phyloP scores from a whole-genome alignment of 1,140 invertebrate genomes.

The Diorhabda sublineata region DNA sequence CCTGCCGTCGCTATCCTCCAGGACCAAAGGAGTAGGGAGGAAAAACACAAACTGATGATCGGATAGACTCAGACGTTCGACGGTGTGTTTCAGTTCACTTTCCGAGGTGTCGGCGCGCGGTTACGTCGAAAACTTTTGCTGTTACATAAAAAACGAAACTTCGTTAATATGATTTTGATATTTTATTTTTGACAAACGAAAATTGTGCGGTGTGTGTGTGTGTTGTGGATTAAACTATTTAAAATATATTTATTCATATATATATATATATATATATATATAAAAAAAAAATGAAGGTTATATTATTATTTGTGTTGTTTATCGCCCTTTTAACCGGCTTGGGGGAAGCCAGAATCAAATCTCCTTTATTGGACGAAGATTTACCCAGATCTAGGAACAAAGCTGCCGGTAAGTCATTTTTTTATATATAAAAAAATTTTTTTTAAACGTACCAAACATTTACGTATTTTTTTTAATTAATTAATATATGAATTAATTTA shows the following conservation, averaged over 20 bases:
- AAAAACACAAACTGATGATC: slow-evolving; percentile 8
- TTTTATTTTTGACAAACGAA: neutral
- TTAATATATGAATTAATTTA: too few relatives aligned
- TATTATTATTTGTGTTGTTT: slow-evolving; percentile 21
- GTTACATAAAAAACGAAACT: slow-evolving; percentile 13
- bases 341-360: slow-evolving; percentile 32
- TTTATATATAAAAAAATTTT: neutral
- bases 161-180: slow-evolving; percentile 8
- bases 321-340: slow-evolving; percentile 17
- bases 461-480: too few relatives aligned
- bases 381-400: slow-evolving; percentile 35
- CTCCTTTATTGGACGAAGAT: slow-evolving; percentile 37
- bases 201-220: slow-evolving; percentile 11
- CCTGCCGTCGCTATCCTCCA: slow-evolving; percentile 11
- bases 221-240: slow-evolving; percentile 5
- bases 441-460: too few relatives aligned
- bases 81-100: slow-evolving; percentile 7
- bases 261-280: neutral
- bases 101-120: neutral
- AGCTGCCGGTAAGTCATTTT: slow-evolving; percentile 35
- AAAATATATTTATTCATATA: neutral
- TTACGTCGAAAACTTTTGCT: neutral
- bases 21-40: slow-evolving; percentile 7
- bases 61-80: slow-evolving; percentile 1
- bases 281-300: slow-evolving; percentile 7